Conservation (phyloP, 1,140 invertebrate genomes). For the Megathymus violae region DNA sequence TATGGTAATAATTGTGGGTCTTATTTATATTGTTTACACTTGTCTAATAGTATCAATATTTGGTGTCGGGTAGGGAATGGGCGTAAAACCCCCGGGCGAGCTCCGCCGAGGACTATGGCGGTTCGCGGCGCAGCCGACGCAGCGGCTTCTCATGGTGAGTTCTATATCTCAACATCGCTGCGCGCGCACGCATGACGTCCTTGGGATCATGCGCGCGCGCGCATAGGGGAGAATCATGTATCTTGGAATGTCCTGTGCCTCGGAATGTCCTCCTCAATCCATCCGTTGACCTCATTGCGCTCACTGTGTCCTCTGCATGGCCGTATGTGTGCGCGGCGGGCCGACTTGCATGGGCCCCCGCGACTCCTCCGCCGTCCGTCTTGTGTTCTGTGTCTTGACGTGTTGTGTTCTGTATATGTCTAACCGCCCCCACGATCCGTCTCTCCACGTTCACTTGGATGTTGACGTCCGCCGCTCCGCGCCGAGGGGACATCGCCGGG, state of each 20-base stretch:
- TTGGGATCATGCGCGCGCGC: conserved; percentile 64
- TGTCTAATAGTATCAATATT: conserved; percentile 42
- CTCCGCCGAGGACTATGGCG: conserved; percentile 36
- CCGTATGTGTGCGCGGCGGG: conserved; percentile 71
- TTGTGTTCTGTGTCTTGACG: conserved; percentile 82
- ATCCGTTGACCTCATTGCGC: conserved; percentile 73
- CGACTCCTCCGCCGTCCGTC: conserved; percentile 60
- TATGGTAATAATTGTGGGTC: no score
- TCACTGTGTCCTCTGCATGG: conserved; percentile 79
- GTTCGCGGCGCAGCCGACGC: conserved; percentile 38
- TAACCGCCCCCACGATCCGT: conserved; percentile 56
- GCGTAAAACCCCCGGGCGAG: conserved; percentile 44
- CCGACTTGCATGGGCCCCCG: conserved; percentile 73
- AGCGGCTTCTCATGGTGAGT: conserved; percentile 69
- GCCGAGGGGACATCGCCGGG: conserved; percentile 61
- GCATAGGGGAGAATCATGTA: conserved; percentile 84
- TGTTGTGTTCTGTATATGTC: conserved; percentile 75
- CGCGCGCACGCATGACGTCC: conserved; percentile 65
- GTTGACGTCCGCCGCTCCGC: conserved; percentile 60
- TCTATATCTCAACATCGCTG: conserved; percentile 84
- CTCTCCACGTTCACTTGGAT: conserved; percentile 64
- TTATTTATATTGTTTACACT: no score
- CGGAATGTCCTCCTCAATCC: conserved; percentile 84
- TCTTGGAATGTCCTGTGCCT: conserved; percentile 85
- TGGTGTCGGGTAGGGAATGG: conserved; percentile 63